Evolutionary conservation across 2,113 vertebrate species (phyloP).

Genomic region (Labrus mixtus): DNA sequence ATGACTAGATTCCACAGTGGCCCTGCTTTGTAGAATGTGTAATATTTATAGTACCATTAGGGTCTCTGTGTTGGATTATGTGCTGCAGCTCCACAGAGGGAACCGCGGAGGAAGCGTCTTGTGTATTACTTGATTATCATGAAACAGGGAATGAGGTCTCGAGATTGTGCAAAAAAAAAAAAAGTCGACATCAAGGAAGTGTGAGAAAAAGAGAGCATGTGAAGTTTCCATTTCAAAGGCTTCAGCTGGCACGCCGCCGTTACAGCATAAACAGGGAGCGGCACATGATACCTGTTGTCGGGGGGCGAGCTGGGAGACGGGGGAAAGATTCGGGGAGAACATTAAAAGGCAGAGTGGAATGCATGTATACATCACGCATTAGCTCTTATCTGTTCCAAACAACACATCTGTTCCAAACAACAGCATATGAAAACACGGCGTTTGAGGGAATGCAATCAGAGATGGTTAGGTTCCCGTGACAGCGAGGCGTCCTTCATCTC

Average conservation of each 20-base stretch:
- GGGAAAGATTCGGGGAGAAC: constrained; percentile 36
- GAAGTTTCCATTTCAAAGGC: constrained; percentile 77
- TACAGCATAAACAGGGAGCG: constrained; percentile 46
- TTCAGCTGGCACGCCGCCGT: constrained; percentile 35
- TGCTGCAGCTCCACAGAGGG: constrained; percentile 50
- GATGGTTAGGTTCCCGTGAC: constrained; percentile 82
- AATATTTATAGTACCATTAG: constrained; percentile 73
- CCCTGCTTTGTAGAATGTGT: constrained; percentile 61
- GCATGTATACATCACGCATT: constrained; percentile 70
- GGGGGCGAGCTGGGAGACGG: constrained; percentile 29
- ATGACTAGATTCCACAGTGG: constrained; percentile 70
- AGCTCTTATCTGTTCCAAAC: constrained; percentile 79
- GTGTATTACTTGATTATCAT: constrained; percentile 76
- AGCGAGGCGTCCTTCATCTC: constrained; percentile 76
- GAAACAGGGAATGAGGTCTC: constrained; percentile 58
- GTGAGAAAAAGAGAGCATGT: constrained; percentile 43
- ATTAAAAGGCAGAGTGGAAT: constrained; percentile 68
- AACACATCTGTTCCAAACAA: constrained; percentile 82
- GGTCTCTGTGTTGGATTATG: constrained; percentile 63
- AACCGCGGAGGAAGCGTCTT: constrained; percentile 56
- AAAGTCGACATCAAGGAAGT: constrained; percentile 57
- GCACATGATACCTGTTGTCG: constrained; percentile 48
- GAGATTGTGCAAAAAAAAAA: constrained; percentile 56
- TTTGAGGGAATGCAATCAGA: constrained; percentile 82
- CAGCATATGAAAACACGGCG: constrained; percentile 72